Conservation (phyloP, 1,140 invertebrate species). For the Zaprionus camerounensis region DNA sequence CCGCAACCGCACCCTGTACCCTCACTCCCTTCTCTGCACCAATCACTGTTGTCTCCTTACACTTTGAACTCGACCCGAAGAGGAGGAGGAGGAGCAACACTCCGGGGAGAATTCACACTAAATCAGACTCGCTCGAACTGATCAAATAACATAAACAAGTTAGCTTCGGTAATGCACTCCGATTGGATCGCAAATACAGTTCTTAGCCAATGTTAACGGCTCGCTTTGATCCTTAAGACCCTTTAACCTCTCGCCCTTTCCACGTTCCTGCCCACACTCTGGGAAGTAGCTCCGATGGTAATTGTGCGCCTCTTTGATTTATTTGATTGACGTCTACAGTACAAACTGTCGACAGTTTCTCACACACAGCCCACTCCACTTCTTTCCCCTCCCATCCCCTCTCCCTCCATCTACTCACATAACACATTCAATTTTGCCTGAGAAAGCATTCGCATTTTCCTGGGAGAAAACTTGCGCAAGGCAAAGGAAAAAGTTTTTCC, state of each 20-base stretch:
- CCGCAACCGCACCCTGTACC: neutral
- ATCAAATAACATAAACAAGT: constrained; percentile 44
- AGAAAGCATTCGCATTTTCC: neutral
- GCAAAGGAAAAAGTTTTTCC: constrained; percentile 8
- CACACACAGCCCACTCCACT: neutral
- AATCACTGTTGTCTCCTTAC: constrained; percentile 26
- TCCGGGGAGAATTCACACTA: neutral
- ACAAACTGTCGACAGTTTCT: constrained; percentile 36
- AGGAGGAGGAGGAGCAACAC: neutral
- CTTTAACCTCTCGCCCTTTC: neutral
- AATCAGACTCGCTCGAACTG: constrained; percentile 20
- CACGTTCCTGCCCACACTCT: neutral
- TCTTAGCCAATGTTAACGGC: constrained; percentile 17
- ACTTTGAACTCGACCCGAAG: constrained; percentile 20
- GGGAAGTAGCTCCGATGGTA: constrained; percentile 4
- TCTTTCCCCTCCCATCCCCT: neutral
- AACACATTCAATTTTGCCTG: neutral
- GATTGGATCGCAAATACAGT: constrained; percentile 21
- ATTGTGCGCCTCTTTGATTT: constrained; percentile 49
- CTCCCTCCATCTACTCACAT: neutral
- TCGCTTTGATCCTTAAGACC: constrained; percentile 39
- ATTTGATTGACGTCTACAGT: constrained; percentile 53
- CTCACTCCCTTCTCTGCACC: neutral
- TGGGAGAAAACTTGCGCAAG: neutral
- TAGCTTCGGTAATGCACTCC: constrained; percentile 30